Base-by-base conservation (phyloP, 2,888 invertebrate genomes). In the Leucania comma region DNA sequence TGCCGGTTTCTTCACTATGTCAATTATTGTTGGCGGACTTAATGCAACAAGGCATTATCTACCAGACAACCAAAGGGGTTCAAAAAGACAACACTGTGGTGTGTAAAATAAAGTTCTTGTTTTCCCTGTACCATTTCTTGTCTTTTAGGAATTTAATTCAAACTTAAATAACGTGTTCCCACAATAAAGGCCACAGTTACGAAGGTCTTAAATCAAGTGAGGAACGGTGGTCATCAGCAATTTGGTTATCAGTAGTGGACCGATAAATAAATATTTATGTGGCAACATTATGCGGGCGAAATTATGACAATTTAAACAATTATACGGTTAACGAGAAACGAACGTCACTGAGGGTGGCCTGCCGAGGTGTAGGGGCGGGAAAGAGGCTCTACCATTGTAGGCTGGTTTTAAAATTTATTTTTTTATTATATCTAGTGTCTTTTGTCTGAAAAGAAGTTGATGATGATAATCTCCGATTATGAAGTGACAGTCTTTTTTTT, bases 301-400 rank as follows among this genome's bases (percentile, higher is more conserved):
- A 93, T 94, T 93, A 93, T 93, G 90, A 93, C 93, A 93, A 93
- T 94, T 94, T 93, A 91, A 93, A 93, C 93, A 94, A 94, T 94
- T 94, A 93, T 89, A 88, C 88, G 84, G 88, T 90, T 92, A 93
- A 91, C 91, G 90, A 92, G 91, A 91, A 89, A 86, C 86, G 85
- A 86, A 82, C 75, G 81, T 74, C 92, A 87, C 88, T 76, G 85
- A 88, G 91, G 92, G 92, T 92, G 92, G 91, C 86, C 91, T 69
- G 24, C 20, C 35, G 68, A 65, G 54, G n/a, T 58, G 65, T 12
- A 58, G 35, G 35, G 73, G 20, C 32, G 6, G 17, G 81, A 0
- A 86, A 20, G 81, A 60, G 70, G 84, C 92, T 93, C 90, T 86
- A 90, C 88, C 12, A n/a, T 5, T 48, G 6, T 2, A 48, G 1